Percentiles rank a stretch among this genome's conserved stretches.
These are phyloP conservation scores for Asbolus verrucosus DNA, from an alignment of 1,140 invertebrate genomes.

Conservation along the genomic window DNA sequence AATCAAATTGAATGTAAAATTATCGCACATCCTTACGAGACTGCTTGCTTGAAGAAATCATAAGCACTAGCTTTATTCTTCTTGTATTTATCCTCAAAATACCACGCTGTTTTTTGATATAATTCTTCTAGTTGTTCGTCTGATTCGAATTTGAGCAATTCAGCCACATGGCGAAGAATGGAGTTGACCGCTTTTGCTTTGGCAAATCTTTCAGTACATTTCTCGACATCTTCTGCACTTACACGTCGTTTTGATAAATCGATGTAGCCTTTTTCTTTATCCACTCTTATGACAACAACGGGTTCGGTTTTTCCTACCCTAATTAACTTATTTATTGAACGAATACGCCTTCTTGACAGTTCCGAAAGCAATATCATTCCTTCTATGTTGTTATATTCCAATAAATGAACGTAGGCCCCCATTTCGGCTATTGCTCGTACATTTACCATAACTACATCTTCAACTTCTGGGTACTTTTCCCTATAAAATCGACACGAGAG, in stretches of 20 bases:
- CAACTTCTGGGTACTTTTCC: constrained; percentile 97
- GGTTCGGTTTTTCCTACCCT: constrained; percentile 98
- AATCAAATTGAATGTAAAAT: constrained; percentile 23
- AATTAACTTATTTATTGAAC: constrained; percentile 99
- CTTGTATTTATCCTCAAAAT: constrained; percentile 98
- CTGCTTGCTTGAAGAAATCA: constrained; percentile 98
- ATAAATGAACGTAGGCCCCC: constrained; percentile 98
- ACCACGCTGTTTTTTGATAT: constrained; percentile 98
- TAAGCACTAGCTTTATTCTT: constrained; percentile 93
- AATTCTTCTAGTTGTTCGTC: constrained; percentile 95
- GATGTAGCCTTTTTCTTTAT: constrained; percentile 99
- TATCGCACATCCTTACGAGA: constrained; percentile 74
- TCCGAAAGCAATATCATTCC: constrained; percentile 97
- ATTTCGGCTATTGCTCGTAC: constrained; percentile 98
- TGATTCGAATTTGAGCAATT: constrained; percentile 90
- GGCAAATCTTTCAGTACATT: constrained; percentile 98
- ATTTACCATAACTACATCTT: constrained; percentile 99
- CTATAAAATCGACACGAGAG: constrained; percentile 98
- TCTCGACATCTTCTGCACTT: constrained; percentile 96
- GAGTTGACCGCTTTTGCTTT: constrained; percentile 99
- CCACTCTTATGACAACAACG: constrained; percentile 98
- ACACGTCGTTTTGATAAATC: constrained; percentile 99
- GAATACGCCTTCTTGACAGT: constrained; percentile 96
- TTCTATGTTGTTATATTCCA: constrained; percentile 99
- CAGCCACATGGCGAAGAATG: constrained; percentile 96